A percentile compares a stretch with the other conserved stretches of the same genome.
These are phyloP conservation scores for Alcis repandata DNA, from an alignment of 2,888 invertebrate species.

Conservation along the genomic window DNA sequence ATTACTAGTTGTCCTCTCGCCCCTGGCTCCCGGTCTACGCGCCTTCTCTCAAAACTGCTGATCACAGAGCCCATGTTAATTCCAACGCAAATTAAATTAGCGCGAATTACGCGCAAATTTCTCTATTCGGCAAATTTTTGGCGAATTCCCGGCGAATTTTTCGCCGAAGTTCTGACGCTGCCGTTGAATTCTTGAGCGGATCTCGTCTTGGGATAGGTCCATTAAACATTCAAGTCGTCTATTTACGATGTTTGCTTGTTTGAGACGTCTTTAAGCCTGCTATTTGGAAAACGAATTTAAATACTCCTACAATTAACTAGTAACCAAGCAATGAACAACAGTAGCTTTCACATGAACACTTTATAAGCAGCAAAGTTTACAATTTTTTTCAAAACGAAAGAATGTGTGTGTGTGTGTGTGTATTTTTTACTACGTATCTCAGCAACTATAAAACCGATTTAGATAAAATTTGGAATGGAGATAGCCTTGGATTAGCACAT, in stretches of 20 bases:
- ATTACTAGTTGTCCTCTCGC: not conserved
- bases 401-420: too few relatives aligned
- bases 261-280: slow-evolving; percentile 8
- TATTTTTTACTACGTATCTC: too few relatives aligned
- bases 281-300: not conserved
- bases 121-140: slow-evolving; percentile 16
- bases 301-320: not conserved
- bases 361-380: too few relatives aligned
- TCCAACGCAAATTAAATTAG: slow-evolving; percentile 31
- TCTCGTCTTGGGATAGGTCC: slow-evolving; percentile 8
- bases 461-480: too few relatives aligned
- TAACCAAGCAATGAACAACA: too few relatives aligned
- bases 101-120: slow-evolving; percentile 23
- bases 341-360: too few relatives aligned
- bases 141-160: slow-evolving; percentile 10
- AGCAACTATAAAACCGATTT: too few relatives aligned
- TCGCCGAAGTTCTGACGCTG: not conserved
- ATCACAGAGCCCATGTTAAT: slow-evolving; percentile 26
- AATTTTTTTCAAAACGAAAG: too few relatives aligned
- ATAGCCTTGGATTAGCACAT: too few relatives aligned
- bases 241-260: slow-evolving; percentile 20
- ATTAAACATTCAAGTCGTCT: slow-evolving; percentile 28
- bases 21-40: slow-evolving; percentile 1
- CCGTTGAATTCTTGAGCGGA: slow-evolving; percentile 19
- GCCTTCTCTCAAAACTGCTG: slow-evolving; percentile 21